Evolutionary conservation across 2,113 vertebrate genomes (phyloP).

Genomic region (Procavia capensis): DNA sequence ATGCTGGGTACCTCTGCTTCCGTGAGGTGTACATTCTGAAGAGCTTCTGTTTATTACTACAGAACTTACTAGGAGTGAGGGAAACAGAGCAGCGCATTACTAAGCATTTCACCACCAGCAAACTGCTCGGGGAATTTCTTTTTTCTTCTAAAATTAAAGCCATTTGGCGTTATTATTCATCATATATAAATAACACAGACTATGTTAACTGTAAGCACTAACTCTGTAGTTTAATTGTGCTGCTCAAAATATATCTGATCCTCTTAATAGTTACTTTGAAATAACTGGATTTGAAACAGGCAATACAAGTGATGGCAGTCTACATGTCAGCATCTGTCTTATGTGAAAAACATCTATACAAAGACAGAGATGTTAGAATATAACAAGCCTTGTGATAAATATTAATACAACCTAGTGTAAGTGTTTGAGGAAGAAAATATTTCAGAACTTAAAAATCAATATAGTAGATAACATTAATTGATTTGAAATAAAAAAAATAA

Average conservation of each 20-base stretch:
- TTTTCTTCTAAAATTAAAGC: slow-evolving; percentile 61
- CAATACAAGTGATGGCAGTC: slow-evolving; percentile 19
- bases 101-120: slow-evolving; percentile 83
- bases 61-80: slow-evolving; percentile 95
- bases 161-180: slow-evolving; percentile 65
- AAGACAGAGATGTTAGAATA: slow-evolving; percentile 1
- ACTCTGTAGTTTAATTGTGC: slow-evolving; percentile 58
- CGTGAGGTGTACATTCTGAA: slow-evolving; percentile 93
- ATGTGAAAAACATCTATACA: background rate
- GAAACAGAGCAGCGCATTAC: slow-evolving; percentile 92
- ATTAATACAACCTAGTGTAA: background rate
- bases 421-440: slow-evolving; percentile 9
- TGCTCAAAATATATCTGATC: slow-evolving; percentile 56
- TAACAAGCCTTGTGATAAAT: background rate
- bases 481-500: slow-evolving; percentile 17
- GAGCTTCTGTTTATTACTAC: slow-evolving; percentile 96
- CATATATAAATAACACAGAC: slow-evolving; percentile 62
- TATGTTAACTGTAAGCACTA: slow-evolving; percentile 36
- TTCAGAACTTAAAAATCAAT: slow-evolving; percentile 41
- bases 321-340: background rate
- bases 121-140: slow-evolving; percentile 80
- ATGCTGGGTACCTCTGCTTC: slow-evolving; percentile 97
- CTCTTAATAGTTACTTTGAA: slow-evolving; percentile 30
- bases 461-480: background rate
- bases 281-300: slow-evolving; percentile 53